phyloP scores from a whole-genome alignment of 2,888 invertebrate genomes.

The Chirona hameri region DNA sequence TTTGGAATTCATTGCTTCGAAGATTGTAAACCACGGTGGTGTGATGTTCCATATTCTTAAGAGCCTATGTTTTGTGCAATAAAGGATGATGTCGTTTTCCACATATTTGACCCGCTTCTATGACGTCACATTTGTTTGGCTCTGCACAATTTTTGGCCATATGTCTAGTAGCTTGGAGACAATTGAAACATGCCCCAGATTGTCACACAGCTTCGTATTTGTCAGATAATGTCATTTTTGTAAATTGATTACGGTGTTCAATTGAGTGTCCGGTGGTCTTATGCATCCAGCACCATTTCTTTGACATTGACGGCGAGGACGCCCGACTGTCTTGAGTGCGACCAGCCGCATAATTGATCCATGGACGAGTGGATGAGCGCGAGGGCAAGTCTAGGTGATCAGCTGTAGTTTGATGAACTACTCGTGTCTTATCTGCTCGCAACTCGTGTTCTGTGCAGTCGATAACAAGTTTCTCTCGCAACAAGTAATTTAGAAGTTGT shows the following conservation, averaged over 20 bases:
- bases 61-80: no score
- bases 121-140: background rate
- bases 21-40: no score
- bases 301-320: background rate
- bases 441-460: background rate
- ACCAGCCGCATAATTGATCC: no score
- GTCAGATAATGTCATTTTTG: background rate
- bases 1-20: no score
- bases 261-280: background rate
- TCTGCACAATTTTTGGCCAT: background rate
- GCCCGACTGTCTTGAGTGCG: no score
- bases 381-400: background rate
- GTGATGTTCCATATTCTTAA: no score
- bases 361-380: background rate
- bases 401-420: background rate
- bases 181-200: background rate
- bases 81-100: no score
- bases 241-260: background rate
- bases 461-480: background rate
- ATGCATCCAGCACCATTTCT: background rate
- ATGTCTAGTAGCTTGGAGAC: background rate
- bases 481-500: background rate
- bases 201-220: background rate
- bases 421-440: background rate
- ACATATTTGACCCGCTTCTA: background rate